Evolutionary conservation across 2,888 invertebrate species (phyloP).

Genomic region (Acleris holmiana): DNA sequence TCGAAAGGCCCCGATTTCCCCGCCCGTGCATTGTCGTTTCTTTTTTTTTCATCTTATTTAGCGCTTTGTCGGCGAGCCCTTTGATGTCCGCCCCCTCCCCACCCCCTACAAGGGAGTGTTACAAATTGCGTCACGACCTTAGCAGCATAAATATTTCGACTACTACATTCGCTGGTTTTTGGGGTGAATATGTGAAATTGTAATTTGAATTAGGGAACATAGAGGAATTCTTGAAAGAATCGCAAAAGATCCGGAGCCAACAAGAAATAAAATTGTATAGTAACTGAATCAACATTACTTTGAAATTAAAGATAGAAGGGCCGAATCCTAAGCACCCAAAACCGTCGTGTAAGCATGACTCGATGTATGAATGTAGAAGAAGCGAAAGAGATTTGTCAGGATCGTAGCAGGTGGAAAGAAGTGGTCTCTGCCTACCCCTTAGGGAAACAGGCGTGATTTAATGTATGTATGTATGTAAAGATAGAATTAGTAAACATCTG

Average conservation of each 20-base stretch:
- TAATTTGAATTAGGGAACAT: slow-evolving; percentile 9
- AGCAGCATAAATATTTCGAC: slow-evolving; percentile 71
- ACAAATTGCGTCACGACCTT: slow-evolving; percentile 80
- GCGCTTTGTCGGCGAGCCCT: slow-evolving; percentile 82
- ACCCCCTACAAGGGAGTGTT: slow-evolving; percentile 63
- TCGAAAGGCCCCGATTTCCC: slow-evolving; percentile 76
- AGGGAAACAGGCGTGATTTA: too few relatives aligned
- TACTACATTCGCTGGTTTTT: slow-evolving; percentile 48
- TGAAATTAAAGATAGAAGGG: too few relatives aligned
- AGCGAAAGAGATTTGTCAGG: too few relatives aligned
- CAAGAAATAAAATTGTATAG: too few relatives aligned
- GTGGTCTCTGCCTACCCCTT: too few relatives aligned
- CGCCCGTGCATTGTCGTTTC: slow-evolving; percentile 79
- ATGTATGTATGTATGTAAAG: too few relatives aligned
- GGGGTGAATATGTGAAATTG: slow-evolving; percentile 18
- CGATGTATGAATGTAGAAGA: too few relatives aligned
- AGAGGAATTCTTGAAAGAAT: not conserved
- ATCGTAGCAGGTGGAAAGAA: too few relatives aligned
- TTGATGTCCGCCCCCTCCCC: slow-evolving; percentile 71
- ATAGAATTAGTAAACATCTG: too few relatives aligned
- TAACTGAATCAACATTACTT: too few relatives aligned
- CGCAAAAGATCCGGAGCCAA: not conserved
- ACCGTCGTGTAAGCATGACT: too few relatives aligned
- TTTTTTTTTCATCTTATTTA: slow-evolving; percentile 83
- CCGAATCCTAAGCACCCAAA: too few relatives aligned